Percentiles rank a stretch among this genome's conserved stretches.
phyloP scores from a whole-genome alignment of 2,797 vertebrate genomes.

The Malacoctenus gilli region DNA sequence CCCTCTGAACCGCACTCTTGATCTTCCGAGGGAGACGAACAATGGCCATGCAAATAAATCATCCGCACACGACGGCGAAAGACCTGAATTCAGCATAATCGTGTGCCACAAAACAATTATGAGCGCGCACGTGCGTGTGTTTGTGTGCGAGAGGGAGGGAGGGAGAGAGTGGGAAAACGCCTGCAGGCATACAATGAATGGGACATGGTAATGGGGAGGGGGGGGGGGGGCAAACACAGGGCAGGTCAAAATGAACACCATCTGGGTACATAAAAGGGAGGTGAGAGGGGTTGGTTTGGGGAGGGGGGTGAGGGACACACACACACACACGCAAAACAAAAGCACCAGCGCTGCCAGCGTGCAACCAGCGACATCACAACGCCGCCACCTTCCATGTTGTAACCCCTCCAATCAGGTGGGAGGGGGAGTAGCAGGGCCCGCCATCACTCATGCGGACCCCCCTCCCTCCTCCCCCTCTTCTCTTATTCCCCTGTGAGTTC shows the following conservation, averaged over 20 bases:
- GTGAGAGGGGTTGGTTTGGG: conserved; percentile 31
- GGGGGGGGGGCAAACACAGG: conserved; percentile 46
- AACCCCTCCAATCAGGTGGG: conserved; percentile 56
- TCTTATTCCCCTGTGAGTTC: conserved; percentile 74
- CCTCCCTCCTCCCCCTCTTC: conserved; percentile 29
- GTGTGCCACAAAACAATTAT: conserved; percentile 47
- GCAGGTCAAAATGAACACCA: conserved; percentile 83
- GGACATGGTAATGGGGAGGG: conserved; percentile 44
- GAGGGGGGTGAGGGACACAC: conserved; percentile 18
- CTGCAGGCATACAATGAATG: conserved; percentile 74
- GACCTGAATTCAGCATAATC: conserved; percentile 41
- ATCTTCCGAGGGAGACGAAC: no score
- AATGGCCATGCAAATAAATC: conserved; percentile 51
- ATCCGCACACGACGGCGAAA: conserved; percentile 40
- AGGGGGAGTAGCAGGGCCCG: conserved; percentile 27
- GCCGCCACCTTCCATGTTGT: conserved; percentile 48
- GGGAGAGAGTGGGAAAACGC: conserved; percentile 56
- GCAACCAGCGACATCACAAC: conserved; percentile 62
- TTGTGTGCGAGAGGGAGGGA: conserved; percentile 33
- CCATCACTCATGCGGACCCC: conserved; percentile 58
- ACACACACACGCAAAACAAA: conserved; percentile 76
- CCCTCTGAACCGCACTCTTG: no score
- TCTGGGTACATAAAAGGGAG: conserved; percentile 82
- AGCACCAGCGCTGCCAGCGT: conserved; percentile 80
- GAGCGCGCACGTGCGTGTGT: conserved; percentile 38